Conservation (phyloP, 2,888 invertebrate species). For the Stenodera caucasica region DNA sequence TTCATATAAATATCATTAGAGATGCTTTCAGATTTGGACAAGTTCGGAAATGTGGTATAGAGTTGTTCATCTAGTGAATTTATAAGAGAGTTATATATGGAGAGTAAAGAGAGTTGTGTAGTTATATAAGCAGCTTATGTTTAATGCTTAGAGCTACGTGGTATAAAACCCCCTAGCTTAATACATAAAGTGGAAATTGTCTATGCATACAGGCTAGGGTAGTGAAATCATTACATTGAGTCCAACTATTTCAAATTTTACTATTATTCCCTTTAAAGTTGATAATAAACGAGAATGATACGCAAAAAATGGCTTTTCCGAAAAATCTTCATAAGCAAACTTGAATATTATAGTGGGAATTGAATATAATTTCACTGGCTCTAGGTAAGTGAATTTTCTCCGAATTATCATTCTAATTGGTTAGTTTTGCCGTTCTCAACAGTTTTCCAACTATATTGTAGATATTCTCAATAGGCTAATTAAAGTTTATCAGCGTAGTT, state of each 20-base stretch:
- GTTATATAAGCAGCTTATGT: constrained; percentile 14
- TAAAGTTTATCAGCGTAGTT: background rate
- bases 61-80: background rate
- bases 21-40: background rate
- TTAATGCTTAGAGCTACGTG: constrained; percentile 13
- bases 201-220: background rate
- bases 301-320: too few relatives aligned
- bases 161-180: background rate
- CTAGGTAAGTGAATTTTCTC: background rate
- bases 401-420: background rate
- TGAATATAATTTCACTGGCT: background rate
- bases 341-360: background rate
- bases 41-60: background rate
- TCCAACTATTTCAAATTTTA: background rate
- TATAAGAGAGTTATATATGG: background rate
- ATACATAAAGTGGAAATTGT: background rate
- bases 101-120: background rate
- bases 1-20: background rate
- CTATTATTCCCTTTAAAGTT: background rate
- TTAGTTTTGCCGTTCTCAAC: background rate
- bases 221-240: background rate
- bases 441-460: background rate
- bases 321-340: too few relatives aligned
- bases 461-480: background rate
- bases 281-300: too few relatives aligned